A percentile compares a stretch with the other conserved stretches of the same genome.
Evolutionary conservation across 2,797 vertebrate genomes (phyloP).

Genomic region (Xenentodon cancila): DNA sequence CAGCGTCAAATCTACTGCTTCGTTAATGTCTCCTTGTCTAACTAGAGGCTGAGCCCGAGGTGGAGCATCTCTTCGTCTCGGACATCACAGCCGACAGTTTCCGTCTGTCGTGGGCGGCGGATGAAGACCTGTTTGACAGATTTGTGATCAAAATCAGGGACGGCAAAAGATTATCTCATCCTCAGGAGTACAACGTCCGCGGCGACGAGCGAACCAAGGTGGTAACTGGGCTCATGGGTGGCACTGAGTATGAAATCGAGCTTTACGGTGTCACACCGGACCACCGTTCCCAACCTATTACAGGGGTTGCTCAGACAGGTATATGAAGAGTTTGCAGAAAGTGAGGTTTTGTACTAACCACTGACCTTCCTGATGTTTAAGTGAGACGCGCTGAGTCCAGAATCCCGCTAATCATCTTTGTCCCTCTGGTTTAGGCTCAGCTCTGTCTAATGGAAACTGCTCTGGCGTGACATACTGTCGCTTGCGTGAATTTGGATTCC

Average conservation of each 20-base stretch:
- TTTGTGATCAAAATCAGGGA: constrained; percentile 96
- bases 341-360: constrained; percentile 29
- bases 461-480: constrained; percentile 3
- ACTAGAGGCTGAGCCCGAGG: constrained; percentile 95
- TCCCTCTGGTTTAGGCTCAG: constrained; percentile 39
- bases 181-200: constrained; percentile 83
- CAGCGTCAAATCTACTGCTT: constrained; percentile 29
- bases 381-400: constrained; percentile 6
- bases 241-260: constrained; percentile 93
- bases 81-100: constrained; percentile 89
- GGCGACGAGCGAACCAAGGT: constrained; percentile 88
- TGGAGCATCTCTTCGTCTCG: constrained; percentile 94
- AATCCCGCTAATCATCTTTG: constrained; percentile 38
- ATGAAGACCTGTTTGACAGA: constrained; percentile 91
- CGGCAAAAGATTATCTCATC: constrained; percentile 85
- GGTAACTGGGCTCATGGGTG: constrained; percentile 88
- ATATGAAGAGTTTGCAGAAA: constrained; percentile 55
- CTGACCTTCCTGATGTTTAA: background rate
- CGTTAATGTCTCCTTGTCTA: constrained; percentile 63
- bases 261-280: constrained; percentile 90
- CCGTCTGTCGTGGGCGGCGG: constrained; percentile 92
- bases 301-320: constrained; percentile 92
- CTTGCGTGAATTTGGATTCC: background rate
- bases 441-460: constrained; percentile 23
- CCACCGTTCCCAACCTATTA: constrained; percentile 89